Evolutionary conservation across 2,888 invertebrate genomes (phyloP).

Genomic region (Doris montereyensis): DNA sequence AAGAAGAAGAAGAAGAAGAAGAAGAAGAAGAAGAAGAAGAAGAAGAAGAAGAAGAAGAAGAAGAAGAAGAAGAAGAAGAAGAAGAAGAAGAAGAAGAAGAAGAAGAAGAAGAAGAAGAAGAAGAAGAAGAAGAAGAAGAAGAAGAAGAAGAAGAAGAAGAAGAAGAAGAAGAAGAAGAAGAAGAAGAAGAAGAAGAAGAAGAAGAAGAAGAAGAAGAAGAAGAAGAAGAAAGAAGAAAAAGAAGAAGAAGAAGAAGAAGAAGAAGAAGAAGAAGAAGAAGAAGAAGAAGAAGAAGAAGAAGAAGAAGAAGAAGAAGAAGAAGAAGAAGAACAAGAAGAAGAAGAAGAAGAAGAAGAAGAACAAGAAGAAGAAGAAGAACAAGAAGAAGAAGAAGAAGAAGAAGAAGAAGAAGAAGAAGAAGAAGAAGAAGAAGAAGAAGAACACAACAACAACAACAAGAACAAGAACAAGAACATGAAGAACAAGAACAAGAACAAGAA

Average conservation of each 20-base stretch:
- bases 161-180: background rate
- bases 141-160: background rate
- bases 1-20: background rate
- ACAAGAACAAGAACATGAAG: background rate
- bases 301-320: background rate
- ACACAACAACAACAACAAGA: slow-evolving; percentile 12
- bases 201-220: background rate
- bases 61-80: background rate
- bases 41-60: background rate
- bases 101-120: background rate
- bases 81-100: background rate
- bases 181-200: background rate
- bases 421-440: background rate
- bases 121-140: background rate
- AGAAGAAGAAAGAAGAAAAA: background rate
- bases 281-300: background rate
- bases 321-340: background rate
- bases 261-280: background rate
- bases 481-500: background rate
- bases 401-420: background rate
- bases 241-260: background rate
- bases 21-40: background rate
- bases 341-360: background rate
- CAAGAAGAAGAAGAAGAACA: slow-evolving; percentile 9
- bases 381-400: background rate